Conservation (phyloP, 2,888 invertebrate species). For the Pterostichus niger region DNA sequence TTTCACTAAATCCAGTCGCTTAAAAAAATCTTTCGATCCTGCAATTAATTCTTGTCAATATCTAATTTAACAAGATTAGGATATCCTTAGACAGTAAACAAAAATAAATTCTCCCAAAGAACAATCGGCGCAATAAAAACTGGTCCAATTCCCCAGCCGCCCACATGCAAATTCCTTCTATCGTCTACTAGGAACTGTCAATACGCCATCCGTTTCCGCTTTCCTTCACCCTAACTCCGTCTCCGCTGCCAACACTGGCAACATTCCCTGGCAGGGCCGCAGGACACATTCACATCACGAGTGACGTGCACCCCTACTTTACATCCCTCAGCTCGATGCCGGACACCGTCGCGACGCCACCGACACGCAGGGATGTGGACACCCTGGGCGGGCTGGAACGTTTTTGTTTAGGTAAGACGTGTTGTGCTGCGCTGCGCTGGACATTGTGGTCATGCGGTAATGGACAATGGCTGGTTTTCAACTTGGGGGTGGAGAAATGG, state of each 20-base stretch:
- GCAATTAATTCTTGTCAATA: too few species aligned
- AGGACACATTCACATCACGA: conserved; percentile 10
- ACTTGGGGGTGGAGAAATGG: background rate
- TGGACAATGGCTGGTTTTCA: conserved; percentile 1
- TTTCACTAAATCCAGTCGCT: too few species aligned
- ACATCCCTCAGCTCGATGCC: background rate
- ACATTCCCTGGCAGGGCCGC: background rate
- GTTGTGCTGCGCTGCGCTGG: conserved; percentile 7
- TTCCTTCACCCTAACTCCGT: background rate
- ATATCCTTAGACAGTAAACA: too few species aligned
- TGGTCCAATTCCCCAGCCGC: too few species aligned
- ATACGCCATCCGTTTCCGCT: conserved; percentile 4
- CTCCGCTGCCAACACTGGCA: background rate
- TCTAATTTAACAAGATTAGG: too few species aligned
- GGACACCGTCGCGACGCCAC: background rate
- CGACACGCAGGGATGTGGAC: background rate
- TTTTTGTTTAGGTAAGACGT: conserved; percentile 11
- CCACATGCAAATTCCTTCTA: background rate
- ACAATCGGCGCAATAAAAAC: too few species aligned
- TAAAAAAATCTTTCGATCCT: too few species aligned
- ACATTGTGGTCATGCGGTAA: background rate
- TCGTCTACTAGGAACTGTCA: conserved; percentile 14
- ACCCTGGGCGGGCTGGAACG: background rate
- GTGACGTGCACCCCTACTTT: conserved; percentile 47
- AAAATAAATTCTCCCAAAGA: too few species aligned